Percentiles rank a stretch among this genome's conserved stretches.
Conservation (phyloP, 2,113 vertebrate genomes). For the Dicentrarchus labrax region DNA sequence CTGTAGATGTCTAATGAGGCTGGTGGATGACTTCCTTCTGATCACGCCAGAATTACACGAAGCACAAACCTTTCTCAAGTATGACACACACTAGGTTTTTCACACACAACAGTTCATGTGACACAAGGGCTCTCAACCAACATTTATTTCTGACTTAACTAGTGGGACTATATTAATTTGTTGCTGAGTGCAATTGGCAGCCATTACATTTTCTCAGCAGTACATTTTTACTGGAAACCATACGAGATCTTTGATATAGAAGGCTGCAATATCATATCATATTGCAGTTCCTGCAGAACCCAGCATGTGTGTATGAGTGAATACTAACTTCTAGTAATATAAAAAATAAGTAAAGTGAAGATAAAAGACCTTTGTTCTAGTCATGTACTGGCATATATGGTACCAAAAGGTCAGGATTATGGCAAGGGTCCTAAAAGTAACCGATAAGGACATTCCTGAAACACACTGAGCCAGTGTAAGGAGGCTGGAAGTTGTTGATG, state of each 20-base stretch:
- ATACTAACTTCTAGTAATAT: neutral
- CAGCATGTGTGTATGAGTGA: neutral
- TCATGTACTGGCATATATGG: neutral
- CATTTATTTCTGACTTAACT: neutral
- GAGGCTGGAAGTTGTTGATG: neutral
- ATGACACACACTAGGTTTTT: conserved; percentile 37
- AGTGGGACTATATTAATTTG: neutral
- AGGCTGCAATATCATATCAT: neutral
- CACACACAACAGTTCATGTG: neutral
- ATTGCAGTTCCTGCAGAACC: neutral
- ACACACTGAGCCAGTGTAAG: neutral
- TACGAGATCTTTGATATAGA: neutral
- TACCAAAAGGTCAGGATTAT: neutral
- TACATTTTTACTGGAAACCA: neutral
- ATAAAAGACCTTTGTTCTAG: neutral
- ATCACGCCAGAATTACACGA: conserved; percentile 89
- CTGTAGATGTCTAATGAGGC: conserved; percentile 90
- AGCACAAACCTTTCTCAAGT: conserved; percentile 91
- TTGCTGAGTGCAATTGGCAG: neutral
- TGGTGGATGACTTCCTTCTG: conserved; percentile 95
- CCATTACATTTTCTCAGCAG: neutral
- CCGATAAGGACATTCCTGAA: neutral
- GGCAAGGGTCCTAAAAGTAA: neutral
- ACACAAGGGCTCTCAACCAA: neutral
- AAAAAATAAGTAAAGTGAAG: neutral